phyloP scores from a whole-genome alignment of 1,140 invertebrate genomes.

The Leucophenga varia region DNA sequence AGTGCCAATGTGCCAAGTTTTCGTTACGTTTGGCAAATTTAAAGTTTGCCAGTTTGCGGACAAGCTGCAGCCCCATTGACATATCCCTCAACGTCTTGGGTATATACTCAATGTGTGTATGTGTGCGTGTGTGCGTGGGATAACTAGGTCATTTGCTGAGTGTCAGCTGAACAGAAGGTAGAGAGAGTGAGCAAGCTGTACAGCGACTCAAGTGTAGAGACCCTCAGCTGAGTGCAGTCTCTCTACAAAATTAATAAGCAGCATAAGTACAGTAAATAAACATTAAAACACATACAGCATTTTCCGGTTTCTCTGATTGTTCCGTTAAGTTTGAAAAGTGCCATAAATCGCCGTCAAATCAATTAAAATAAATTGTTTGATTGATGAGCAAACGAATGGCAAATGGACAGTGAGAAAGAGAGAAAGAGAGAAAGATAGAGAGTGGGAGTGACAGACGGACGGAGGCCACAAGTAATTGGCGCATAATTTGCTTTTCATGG shows the following conservation, averaged over 20 bases:
- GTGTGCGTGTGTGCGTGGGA: neutral
- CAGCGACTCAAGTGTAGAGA: no score
- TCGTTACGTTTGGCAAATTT: conserved; percentile 30
- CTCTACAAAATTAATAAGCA: no score
- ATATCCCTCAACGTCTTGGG: no score
- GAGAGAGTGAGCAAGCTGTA: neutral
- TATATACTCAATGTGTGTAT: neutral
- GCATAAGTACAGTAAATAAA: no score
- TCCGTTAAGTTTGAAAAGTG: no score
- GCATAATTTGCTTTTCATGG: conserved; percentile 33
- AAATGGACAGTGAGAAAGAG: conserved; percentile 6
- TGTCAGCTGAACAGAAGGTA: conserved; percentile 8
- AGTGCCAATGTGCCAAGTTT: conserved; percentile 28
- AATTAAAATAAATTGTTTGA: conserved; percentile 51
- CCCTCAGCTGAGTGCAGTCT: no score
- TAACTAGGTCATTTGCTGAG: conserved; percentile 31
- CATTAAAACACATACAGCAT: no score
- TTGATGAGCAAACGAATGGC: conserved; percentile 45
- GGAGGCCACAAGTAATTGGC: conserved; percentile 32
- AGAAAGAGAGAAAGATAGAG: conserved; percentile 5
- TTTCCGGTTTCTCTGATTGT: no score
- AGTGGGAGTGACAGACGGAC: neutral
- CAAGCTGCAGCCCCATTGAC: no score
- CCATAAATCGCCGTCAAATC: conserved; percentile 47
- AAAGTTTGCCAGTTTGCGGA: conserved; percentile 12